Evolutionary conservation across 2,888 invertebrate species (phyloP).

Genomic region (Amiota communis): DNA sequence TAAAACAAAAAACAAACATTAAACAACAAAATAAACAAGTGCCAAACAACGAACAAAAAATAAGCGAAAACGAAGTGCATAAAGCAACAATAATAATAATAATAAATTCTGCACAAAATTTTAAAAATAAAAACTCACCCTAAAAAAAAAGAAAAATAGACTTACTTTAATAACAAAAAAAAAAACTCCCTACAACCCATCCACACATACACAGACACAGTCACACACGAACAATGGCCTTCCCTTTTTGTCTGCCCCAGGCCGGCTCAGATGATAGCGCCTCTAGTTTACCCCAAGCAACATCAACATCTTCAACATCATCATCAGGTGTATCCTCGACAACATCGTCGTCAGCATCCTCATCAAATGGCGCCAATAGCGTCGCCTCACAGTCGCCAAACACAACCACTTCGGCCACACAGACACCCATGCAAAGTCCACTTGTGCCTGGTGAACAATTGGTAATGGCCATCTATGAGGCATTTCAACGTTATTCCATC

Average conservation of each 20-base stretch:
- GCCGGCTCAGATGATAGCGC: conserved; percentile 69
- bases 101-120: conserved; percentile 14
- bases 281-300: conserved; percentile 53
- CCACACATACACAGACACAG: not conserved
- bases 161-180: not conserved
- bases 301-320: conserved; percentile 40
- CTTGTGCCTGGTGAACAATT: conserved; percentile 68
- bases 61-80: conserved; percentile 36
- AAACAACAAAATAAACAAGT: conserved; percentile 5
- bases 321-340: conserved; percentile 44
- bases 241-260: conserved; percentile 73
- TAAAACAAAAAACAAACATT: conserved; percentile 43
- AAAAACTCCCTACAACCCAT: conserved; percentile 9
- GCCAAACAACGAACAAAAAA: conserved; percentile 35
- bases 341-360: conserved; percentile 49
- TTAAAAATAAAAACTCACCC: conserved; percentile 10
- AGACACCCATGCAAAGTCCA: conserved; percentile 69
- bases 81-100: conserved; percentile 9
- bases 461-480: conserved; percentile 71
- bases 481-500: conserved; percentile 63
- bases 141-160: not conserved
- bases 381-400: conserved; percentile 70
- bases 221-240: conserved; percentile 67
- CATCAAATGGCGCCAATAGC: conserved; percentile 61
- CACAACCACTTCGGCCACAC: conserved; percentile 70